Conservation (phyloP, 2,797 vertebrate genomes). For the Enteromius fasciolatus region DNA sequence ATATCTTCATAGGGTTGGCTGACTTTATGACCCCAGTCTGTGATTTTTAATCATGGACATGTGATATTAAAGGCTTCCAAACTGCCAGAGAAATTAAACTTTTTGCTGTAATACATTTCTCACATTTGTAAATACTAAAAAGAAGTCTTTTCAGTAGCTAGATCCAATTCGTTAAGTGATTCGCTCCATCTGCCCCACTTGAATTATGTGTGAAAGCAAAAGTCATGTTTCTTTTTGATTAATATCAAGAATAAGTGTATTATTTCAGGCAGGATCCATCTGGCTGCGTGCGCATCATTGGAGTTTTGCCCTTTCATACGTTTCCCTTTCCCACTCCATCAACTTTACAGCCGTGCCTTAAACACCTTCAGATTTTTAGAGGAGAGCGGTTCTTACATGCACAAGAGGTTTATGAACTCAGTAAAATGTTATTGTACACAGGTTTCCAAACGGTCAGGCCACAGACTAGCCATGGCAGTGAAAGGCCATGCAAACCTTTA, state of each 20-base stretch:
- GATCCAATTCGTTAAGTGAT: slow-evolving; percentile 15
- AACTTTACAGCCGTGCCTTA: slow-evolving; percentile 69
- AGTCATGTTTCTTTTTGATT: slow-evolving; percentile 37
- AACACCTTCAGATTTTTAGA: slow-evolving; percentile 76
- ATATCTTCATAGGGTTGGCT: slow-evolving; percentile 4
- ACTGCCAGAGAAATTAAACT: not conserved
- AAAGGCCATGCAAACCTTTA: slow-evolving; percentile 74
- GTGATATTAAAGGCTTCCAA: slow-evolving; percentile 20
- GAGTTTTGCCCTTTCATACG: slow-evolving; percentile 51
- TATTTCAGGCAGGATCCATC: slow-evolving; percentile 39
- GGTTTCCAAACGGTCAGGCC: slow-evolving; percentile 74
- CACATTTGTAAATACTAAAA: slow-evolving; percentile 22
- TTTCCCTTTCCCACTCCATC: slow-evolving; percentile 61
- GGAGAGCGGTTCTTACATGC: slow-evolving; percentile 70
- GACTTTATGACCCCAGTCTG: slow-evolving; percentile 2
- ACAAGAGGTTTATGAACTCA: slow-evolving; percentile 78
- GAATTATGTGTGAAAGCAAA: slow-evolving; percentile 30
- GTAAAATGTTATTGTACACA: slow-evolving; percentile 78
- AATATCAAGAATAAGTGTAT: slow-evolving; percentile 31
- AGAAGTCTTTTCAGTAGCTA: not conserved
- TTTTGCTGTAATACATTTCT: slow-evolving; percentile 10
- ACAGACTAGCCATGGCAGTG: slow-evolving; percentile 75
- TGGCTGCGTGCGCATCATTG: slow-evolving; percentile 32
- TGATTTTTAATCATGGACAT: slow-evolving; percentile 12
- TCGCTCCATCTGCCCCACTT: not conserved